These are phyloP conservation scores for Lasius fuliginosus DNA, from an alignment of 2,888 invertebrate species.

Conservation along the genomic window DNA sequence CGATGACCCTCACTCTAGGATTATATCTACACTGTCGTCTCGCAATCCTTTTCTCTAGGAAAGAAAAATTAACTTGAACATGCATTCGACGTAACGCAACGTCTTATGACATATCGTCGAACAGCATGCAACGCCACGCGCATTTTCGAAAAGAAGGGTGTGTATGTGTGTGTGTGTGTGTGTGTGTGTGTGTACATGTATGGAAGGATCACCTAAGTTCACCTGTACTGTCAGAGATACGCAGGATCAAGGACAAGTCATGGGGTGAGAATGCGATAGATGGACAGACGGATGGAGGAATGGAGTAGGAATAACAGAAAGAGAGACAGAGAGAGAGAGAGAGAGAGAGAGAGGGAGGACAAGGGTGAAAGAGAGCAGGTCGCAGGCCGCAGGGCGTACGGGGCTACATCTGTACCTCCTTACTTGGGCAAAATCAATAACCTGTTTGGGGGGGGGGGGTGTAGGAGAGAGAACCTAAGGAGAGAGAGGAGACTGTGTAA, in stretches of 20 bases:
- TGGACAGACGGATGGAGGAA: neutral
- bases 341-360: constrained; percentile 38
- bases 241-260: constrained; percentile 68
- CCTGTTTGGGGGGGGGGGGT: constrained; percentile 82
- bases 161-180: neutral
- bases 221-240: constrained; percentile 61
- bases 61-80: neutral
- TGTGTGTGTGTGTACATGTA: neutral
- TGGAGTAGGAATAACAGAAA: neutral
- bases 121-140: constrained; percentile 24
- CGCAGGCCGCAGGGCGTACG: constrained; percentile 79
- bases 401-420: constrained; percentile 80
- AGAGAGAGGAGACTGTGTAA: constrained; percentile 71
- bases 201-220: constrained; percentile 57
- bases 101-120: constrained; percentile 3
- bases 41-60: neutral
- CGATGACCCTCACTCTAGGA: neutral
- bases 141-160: constrained; percentile 12
- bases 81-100: neutral
- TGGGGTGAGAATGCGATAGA: constrained; percentile 17
- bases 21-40: neutral
- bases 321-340: constrained; percentile 17
- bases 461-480: constrained; percentile 82
- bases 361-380: constrained; percentile 75
- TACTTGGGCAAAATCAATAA: constrained; percentile 84